Conservation (phyloP, 2,888 invertebrate species). For the Eupithecia centaureata region DNA sequence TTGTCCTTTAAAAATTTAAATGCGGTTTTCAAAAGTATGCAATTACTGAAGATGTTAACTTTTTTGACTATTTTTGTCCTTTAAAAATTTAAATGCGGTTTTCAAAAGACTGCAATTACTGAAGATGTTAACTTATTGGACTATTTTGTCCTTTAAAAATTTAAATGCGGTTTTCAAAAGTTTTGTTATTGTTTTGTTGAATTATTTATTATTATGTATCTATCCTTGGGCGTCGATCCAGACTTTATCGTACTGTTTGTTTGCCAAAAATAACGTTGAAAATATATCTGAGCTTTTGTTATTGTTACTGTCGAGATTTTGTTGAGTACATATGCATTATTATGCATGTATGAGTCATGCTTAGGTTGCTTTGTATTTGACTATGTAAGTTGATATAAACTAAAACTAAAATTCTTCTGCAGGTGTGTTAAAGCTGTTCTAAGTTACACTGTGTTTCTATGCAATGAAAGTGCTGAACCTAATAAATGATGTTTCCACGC, state of each 20-base stretch:
- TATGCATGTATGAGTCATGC: background rate
- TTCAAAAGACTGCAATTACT: too few relatives aligned
- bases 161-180: too few relatives aligned
- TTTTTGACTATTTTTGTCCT: too few relatives aligned
- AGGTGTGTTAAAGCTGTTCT: slow-evolving; percentile 14
- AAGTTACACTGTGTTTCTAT: slow-evolving; percentile 6
- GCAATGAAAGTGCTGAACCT: slow-evolving; percentile 32
- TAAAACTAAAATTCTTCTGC: background rate
- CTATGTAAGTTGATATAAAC: background rate
- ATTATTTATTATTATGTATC: too few relatives aligned
- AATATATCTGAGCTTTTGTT: background rate
- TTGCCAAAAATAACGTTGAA: background rate
- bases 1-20: too few relatives aligned
- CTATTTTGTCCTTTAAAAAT: too few relatives aligned
- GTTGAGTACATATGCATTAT: too few relatives aligned
- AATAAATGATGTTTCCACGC: slow-evolving; percentile 28
- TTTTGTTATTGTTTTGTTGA: too few relatives aligned
- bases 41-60: too few relatives aligned
- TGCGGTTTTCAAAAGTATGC: background rate
- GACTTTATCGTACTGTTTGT: background rate
- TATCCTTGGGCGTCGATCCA: too few relatives aligned
- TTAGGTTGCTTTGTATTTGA: background rate
- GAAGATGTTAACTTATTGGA: too few relatives aligned
- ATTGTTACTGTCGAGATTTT: background rate
- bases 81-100: too few relatives aligned